A percentile compares a stretch with the other conserved stretches of the same genome.
Evolutionary conservation across 1,140 invertebrate genomes (phyloP).

Genomic region (Phenacoccus solenopsis): DNA sequence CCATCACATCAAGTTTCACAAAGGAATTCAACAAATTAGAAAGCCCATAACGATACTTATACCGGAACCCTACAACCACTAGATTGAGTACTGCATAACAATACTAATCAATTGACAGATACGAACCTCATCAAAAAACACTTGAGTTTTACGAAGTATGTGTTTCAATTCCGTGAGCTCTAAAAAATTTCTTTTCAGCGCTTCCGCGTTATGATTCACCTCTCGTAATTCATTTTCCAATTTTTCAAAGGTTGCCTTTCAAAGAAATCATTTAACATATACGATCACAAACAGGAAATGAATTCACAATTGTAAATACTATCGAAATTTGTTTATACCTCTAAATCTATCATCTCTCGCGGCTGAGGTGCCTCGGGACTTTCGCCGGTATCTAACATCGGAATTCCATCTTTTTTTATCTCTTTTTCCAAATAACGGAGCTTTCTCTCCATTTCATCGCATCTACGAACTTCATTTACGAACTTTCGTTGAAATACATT

Average conservation of each 20-base stretch:
- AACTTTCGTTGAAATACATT: constrained; percentile 94
- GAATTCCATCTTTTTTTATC: constrained; percentile 93
- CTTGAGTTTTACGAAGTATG: constrained; percentile 90
- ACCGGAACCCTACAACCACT: too few relatives aligned
- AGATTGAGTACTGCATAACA: too few relatives aligned
- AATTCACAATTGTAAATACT: constrained; percentile 19
- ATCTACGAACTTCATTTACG: constrained; percentile 84
- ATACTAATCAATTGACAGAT: too few relatives aligned
- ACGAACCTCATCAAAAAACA: constrained; percentile 95
- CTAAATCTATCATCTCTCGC: constrained; percentile 97
- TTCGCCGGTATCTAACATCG: constrained; percentile 92
- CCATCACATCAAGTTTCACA: too few relatives aligned
- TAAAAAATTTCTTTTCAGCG: constrained; percentile 87
- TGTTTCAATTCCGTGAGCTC: constrained; percentile 94
- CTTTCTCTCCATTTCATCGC: constrained; percentile 93
- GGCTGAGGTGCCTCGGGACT: constrained; percentile 97
- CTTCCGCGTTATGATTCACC: constrained; percentile 95
- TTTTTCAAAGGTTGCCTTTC: constrained; percentile 87
- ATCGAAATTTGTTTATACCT: constrained; percentile 43
- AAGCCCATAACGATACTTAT: too few relatives aligned
- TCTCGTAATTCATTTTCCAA: constrained; percentile 89
- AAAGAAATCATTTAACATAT: constrained; percentile 22
- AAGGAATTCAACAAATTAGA: too few relatives aligned
- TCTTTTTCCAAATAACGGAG: constrained; percentile 93
- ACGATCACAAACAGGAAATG: neutral